Conservation (phyloP, 2,888 invertebrate genomes). For the Laothoe populi region DNA sequence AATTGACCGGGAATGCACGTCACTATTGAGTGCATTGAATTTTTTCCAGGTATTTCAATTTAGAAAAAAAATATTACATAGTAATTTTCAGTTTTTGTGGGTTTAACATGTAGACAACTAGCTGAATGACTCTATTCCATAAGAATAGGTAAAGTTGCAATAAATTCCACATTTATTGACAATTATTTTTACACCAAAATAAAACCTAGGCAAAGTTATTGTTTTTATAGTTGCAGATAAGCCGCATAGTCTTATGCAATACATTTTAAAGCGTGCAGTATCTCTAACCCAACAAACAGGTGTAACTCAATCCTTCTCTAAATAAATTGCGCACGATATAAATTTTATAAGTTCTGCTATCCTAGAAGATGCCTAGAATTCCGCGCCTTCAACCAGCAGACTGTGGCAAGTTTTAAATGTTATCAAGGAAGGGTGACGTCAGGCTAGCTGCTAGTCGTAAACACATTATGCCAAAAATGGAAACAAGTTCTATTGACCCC, state of each 20-base stretch:
- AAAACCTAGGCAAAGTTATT: too few species aligned
- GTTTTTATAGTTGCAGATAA: too few species aligned
- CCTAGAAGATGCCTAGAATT: background rate
- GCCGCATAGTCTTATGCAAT: too few species aligned
- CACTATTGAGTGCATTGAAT: background rate
- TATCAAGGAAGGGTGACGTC: background rate
- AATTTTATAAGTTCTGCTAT: background rate
- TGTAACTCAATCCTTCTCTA: too few species aligned
- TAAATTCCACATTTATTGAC: too few species aligned
- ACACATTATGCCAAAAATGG: background rate
- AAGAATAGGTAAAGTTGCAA: too few species aligned
- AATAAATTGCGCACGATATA: too few species aligned
- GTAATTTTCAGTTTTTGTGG: background rate
- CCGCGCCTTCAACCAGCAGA: background rate
- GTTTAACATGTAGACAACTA: too few species aligned
- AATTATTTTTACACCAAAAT: too few species aligned
- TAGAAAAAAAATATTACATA: background rate
- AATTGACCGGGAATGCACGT: conserved; percentile 47
- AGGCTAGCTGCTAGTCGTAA: background rate
- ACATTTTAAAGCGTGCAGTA: too few species aligned
- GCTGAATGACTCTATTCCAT: too few species aligned
- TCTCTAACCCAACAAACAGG: too few species aligned
- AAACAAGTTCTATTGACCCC: conserved; percentile 7
- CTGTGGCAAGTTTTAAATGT: background rate
- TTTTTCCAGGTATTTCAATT: background rate